Evolutionary conservation across 37 sponge, comb jelly and placozoan genomes (phyloP).

Genomic region (Halisarca cf. caerulea): DNA sequence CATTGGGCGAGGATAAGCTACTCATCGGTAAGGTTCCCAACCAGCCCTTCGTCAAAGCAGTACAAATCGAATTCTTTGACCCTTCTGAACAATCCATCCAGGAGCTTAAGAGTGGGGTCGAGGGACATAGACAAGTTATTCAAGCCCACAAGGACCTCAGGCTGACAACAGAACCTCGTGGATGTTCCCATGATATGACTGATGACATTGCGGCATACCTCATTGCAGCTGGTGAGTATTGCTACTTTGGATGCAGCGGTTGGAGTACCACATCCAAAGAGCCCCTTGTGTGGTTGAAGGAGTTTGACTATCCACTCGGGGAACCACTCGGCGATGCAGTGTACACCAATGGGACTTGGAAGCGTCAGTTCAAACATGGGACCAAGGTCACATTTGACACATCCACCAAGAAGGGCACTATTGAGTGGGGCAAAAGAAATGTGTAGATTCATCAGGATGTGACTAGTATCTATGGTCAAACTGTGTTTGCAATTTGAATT

Average conservation of each 20-base stretch:
- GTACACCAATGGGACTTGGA: not conserved
- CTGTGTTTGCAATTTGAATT: no score
- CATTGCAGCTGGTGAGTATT: conserved; percentile 25
- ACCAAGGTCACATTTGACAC: conserved; percentile 11
- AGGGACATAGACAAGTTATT: not conserved
- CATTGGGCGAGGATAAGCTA: not conserved
- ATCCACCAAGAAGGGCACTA: not conserved
- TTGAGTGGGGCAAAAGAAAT: not conserved
- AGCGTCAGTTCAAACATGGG: not conserved
- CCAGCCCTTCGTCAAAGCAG: conserved; percentile 17
- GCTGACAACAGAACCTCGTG: not conserved
- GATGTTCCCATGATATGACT: not conserved
- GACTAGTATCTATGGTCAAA: no score
- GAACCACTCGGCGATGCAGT: conserved; percentile 1
- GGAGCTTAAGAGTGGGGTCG: not conserved
- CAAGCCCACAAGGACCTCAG: no score
- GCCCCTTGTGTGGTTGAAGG: not conserved
- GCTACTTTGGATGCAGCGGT: conserved; percentile 8
- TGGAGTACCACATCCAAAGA: no score
- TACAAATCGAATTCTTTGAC: not conserved
- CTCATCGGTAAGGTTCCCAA: no score
- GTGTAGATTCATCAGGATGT: no score
- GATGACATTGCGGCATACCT: conserved; percentile 21
- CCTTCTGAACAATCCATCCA: not conserved
- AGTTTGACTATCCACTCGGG: conserved; percentile 21